A percentile compares a stretch with the other conserved stretches of the same genome.
Evolutionary conservation across 2,797 vertebrate species (phyloP).

Genomic region (Acanthiza pusilla): DNA sequence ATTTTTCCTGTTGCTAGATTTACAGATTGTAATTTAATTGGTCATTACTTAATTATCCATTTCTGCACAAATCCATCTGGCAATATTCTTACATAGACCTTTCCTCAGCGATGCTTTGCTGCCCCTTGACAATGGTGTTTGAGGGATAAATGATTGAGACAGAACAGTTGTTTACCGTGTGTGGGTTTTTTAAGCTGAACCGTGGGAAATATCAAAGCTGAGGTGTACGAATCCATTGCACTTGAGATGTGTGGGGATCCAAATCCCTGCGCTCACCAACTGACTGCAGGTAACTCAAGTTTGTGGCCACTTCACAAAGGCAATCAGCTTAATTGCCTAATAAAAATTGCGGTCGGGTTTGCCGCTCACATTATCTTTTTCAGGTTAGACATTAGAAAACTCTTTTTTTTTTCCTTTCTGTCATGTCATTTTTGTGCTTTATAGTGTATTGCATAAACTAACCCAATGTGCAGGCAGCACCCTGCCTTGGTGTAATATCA

Average conservation of each 20-base stretch:
- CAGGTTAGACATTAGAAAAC: slow-evolving; percentile 10
- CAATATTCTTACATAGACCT: slow-evolving; percentile 21
- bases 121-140: not conserved
- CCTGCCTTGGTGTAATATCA: slow-evolving; percentile 28
- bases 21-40: slow-evolving; percentile 58
- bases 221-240: not conserved
- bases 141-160: slow-evolving; percentile 9
- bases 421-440: not conserved
- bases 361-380: not conserved
- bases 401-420: not conserved
- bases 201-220: slow-evolving; percentile 39
- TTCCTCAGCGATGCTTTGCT: slow-evolving; percentile 13
- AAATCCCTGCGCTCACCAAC: not conserved
- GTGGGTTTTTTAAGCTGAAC: slow-evolving; percentile 7
- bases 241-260: not conserved
- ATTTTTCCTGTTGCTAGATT: not conserved
- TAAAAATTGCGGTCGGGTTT: not conserved
- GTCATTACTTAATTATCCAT: slow-evolving; percentile 62
- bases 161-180: not conserved
- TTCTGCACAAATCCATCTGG: slow-evolving; percentile 48
- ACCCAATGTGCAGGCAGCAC: slow-evolving; percentile 10
- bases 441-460: slow-evolving; percentile 39
- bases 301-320: slow-evolving; percentile 25
- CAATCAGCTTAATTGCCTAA: slow-evolving; percentile 41
- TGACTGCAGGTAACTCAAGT: not conserved